phyloP scores from a whole-genome alignment of 2,113 vertebrate genomes.

The Anas platyrhynchos region DNA sequence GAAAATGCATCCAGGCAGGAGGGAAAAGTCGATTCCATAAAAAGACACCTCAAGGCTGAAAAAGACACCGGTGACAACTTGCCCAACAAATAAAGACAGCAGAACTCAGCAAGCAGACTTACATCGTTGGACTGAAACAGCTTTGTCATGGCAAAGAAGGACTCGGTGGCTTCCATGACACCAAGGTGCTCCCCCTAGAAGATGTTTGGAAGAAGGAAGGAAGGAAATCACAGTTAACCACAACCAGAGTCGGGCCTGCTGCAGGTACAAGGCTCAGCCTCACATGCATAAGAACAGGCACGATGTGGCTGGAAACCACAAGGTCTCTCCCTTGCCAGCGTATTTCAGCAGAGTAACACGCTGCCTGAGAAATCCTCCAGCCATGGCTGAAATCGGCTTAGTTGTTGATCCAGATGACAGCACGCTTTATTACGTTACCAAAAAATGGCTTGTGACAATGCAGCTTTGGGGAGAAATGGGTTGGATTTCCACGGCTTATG shows the following conservation, averaged over 20 bases:
- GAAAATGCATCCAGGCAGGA: background rate
- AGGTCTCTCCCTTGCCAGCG: background rate
- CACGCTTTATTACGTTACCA: background rate
- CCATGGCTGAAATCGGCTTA: background rate
- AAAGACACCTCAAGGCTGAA: background rate
- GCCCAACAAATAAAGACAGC: background rate
- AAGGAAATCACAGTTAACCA: background rate
- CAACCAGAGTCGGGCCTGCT: background rate
- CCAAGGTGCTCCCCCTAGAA: slow-evolving; percentile 94
- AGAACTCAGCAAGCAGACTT: slow-evolving; percentile 60
- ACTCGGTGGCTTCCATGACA: slow-evolving; percentile 95
- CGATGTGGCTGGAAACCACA: background rate
- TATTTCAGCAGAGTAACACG: background rate
- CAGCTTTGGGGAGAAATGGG: background rate
- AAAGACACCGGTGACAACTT: background rate
- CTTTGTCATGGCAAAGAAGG: slow-evolving; percentile 98
- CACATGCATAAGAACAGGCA: background rate
- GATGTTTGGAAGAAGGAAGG: background rate
- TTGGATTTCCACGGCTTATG: background rate
- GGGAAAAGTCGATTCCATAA: background rate
- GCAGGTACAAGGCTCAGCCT: background rate
- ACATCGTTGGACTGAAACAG: slow-evolving; percentile 98
- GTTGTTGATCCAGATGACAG: background rate
- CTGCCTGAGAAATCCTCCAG: background rate
- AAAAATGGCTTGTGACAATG: background rate